These are phyloP conservation scores for Tragelaphus buxtoni DNA, from an alignment of 2,113 vertebrate species.

Conservation along the genomic window DNA sequence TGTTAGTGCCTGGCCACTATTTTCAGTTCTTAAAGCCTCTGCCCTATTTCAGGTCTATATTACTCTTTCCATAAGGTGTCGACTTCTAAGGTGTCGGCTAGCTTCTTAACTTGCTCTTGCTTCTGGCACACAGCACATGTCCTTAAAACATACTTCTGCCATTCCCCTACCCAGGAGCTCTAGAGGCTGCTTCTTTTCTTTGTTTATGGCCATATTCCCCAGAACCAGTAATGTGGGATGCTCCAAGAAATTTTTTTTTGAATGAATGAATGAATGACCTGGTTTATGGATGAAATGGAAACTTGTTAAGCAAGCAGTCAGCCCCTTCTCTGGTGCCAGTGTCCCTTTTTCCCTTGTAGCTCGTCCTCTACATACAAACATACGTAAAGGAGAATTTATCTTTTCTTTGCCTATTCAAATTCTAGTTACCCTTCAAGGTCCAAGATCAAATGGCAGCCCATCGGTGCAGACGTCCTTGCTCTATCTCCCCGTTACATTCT, in stretches of 20 bases:
- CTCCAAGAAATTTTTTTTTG: neutral
- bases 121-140: neutral
- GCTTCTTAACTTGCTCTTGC: neutral
- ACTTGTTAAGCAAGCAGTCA: neutral
- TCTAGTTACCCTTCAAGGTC: neutral
- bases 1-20: neutral
- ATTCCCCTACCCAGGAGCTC: neutral
- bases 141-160: neutral
- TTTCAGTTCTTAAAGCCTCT: neutral
- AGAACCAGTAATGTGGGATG: neutral
- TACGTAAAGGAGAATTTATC: neutral
- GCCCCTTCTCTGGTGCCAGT: neutral
- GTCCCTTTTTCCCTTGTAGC: neutral
- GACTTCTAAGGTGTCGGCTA: neutral
- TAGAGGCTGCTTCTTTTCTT: neutral
- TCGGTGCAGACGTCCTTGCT: neutral
- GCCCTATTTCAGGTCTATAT: neutral
- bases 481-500: neutral
- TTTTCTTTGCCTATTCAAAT: neutral
- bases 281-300: neutral
- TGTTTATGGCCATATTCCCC: neutral
- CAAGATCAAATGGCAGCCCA: neutral
- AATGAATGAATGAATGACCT: neutral
- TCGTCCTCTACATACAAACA: neutral
- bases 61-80: neutral